A percentile compares a stretch with the other conserved stretches of the same genome.
These are phyloP conservation scores for Ciconia maguari DNA, from an alignment of 2,113 vertebrate species.

Conservation along the genomic window DNA sequence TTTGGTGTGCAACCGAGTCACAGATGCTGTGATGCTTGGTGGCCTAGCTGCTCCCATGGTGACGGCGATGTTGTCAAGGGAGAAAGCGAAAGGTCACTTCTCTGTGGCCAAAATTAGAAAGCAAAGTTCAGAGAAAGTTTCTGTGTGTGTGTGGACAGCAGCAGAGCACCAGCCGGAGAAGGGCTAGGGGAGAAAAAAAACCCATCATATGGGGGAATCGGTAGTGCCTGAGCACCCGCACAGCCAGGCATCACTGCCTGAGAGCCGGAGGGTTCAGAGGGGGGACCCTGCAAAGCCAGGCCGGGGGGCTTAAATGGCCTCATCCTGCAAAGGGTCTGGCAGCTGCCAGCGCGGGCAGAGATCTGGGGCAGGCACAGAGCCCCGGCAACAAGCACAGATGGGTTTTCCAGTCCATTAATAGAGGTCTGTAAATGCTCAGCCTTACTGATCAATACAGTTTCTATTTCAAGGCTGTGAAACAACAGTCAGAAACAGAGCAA, in stretches of 20 bases:
- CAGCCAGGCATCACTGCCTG: accelerated
- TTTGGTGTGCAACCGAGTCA: not conserved
- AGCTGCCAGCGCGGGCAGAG: not conserved
- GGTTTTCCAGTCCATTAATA: not conserved
- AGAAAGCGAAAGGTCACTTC: not conserved
- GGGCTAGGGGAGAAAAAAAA: not conserved
- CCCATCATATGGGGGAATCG: accelerated
- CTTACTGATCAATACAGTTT: not conserved
- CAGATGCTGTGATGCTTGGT: not conserved
- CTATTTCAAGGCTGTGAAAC: not conserved
- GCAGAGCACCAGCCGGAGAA: not conserved
- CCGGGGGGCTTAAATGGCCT: accelerated
- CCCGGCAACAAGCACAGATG: not conserved
- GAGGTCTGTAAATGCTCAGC: not conserved
- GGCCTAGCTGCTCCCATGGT: conserved; percentile 3
- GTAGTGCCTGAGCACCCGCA: not conserved
- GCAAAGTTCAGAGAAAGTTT: not conserved
- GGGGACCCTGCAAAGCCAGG: too few species aligned
- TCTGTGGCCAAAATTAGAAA: not conserved
- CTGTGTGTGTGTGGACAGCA: not conserved
- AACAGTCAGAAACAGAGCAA: not conserved
- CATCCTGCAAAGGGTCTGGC: not conserved
- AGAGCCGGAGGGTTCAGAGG: accelerated
- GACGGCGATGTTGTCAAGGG: not conserved
- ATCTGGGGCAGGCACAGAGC: not conserved